These are phyloP conservation scores for Siniperca chuatsi DNA, from an alignment of 2,113 vertebrate species.

Conservation along the genomic window DNA sequence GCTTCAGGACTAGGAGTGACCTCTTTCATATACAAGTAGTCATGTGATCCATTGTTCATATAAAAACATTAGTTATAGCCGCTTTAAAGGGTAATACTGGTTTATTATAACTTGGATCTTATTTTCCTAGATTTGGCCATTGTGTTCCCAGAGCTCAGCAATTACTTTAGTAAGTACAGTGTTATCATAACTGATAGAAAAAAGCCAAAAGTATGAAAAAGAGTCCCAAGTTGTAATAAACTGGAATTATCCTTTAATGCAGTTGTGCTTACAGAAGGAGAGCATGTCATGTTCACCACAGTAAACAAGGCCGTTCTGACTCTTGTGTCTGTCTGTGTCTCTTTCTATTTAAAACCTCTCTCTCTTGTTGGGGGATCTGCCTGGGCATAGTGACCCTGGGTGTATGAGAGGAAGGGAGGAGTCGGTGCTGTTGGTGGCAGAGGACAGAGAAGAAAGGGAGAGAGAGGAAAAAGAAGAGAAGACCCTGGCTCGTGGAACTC, in stretches of 20 bases:
- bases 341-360: constrained; percentile 71
- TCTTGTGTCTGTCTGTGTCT: constrained; percentile 20
- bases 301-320: constrained; percentile 16
- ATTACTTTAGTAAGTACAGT: not conserved
- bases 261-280: constrained; percentile 1
- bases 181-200: not conserved
- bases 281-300: not conserved
- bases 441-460: constrained; percentile 45
- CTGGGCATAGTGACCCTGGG: constrained; percentile 44
- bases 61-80: too few species aligned
- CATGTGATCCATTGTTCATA: too few species aligned
- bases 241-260: constrained; percentile 22
- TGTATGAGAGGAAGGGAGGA: constrained; percentile 63
- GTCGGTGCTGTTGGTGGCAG: constrained; percentile 47
- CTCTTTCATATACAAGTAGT: not conserved
- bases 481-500: constrained; percentile 32
- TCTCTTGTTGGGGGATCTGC: constrained; percentile 42
- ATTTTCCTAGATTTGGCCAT: too few species aligned
- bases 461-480: constrained; percentile 36
- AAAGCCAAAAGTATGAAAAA: constrained; percentile 1
- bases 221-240: not conserved
- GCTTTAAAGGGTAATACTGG: too few species aligned
- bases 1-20: not conserved
- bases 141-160: not conserved
- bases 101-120: too few species aligned